These are phyloP conservation scores for Phyllostomus hastatus DNA, from an alignment of 2,113 vertebrate species.

Conservation along the genomic window DNA sequence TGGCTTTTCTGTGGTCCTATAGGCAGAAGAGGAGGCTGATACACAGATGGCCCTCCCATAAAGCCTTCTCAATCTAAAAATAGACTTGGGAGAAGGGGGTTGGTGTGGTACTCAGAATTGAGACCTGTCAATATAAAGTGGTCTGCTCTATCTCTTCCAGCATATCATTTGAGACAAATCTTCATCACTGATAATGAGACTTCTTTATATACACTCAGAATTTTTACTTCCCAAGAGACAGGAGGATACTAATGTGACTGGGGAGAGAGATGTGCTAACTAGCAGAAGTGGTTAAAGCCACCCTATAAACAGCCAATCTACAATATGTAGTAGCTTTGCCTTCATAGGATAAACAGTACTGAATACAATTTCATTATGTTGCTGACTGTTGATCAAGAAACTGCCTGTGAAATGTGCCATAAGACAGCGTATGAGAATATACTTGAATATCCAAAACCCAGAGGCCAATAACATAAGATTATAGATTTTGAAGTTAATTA, in stretches of 20 bases:
- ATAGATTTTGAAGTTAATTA: neutral
- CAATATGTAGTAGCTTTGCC: neutral
- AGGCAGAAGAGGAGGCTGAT: neutral
- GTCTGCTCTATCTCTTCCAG: neutral
- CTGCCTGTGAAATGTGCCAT: neutral
- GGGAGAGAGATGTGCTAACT: neutral
- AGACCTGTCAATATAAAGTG: neutral
- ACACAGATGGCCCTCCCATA: neutral
- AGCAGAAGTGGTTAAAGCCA: neutral
- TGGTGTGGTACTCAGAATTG: neutral
- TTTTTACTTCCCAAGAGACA: neutral
- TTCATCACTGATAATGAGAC: neutral
- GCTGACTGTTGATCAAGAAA: neutral
- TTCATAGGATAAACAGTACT: neutral
- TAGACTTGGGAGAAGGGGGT: neutral
- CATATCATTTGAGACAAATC: neutral
- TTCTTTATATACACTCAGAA: neutral
- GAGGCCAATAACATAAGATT: neutral
- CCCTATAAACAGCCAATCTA: neutral
- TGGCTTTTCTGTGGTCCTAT: neutral
- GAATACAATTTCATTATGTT: neutral
- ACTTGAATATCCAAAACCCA: neutral
- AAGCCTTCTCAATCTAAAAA: neutral
- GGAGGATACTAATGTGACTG: neutral
- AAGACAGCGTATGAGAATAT: neutral